Evolutionary conservation across 1,140 invertebrate species (phyloP).

Genomic region (Thrips palmi): DNA sequence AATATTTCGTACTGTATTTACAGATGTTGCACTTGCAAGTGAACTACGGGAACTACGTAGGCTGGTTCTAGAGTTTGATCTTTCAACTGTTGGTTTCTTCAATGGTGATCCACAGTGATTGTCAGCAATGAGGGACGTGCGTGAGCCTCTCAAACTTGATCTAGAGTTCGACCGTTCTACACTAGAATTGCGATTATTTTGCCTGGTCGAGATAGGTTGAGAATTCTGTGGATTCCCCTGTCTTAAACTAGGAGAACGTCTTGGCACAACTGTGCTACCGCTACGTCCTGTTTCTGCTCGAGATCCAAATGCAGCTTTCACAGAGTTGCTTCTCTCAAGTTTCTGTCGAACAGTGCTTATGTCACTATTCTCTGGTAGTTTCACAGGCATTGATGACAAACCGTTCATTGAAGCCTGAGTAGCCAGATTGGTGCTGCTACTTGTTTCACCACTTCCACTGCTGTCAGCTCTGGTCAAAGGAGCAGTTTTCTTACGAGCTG

Average conservation of each 20-base stretch:
- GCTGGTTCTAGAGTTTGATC: slow-evolving; percentile 47
- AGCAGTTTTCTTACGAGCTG: slow-evolving; percentile 11
- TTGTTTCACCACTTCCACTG: slow-evolving; percentile 18
- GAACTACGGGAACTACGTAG: slow-evolving; percentile 63
- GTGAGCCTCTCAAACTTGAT: slow-evolving; percentile 10
- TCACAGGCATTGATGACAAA: no score
- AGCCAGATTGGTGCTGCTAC: slow-evolving; percentile 11
- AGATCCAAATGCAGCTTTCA: slow-evolving; percentile 3
- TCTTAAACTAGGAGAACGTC: slow-evolving; percentile 22
- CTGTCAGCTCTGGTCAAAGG: slow-evolving; percentile 17
- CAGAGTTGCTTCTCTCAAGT: slow-evolving; percentile 24
- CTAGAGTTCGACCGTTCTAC: slow-evolving; percentile 18
- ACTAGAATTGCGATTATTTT: slow-evolving; percentile 15
- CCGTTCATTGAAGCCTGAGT: no score
- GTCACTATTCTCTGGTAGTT: no score
- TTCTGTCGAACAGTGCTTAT: no score
- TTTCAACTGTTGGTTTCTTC: slow-evolving; percentile 29
- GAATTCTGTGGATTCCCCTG: no score
- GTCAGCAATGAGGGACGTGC: slow-evolving; percentile 4
- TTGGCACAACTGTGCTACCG: slow-evolving; percentile 17
- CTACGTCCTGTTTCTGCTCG: slow-evolving; percentile 4
- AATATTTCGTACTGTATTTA: slow-evolving; percentile 52
- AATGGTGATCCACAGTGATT: slow-evolving; percentile 9
- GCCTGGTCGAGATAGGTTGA: no score
- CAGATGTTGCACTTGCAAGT: slow-evolving; percentile 59